Conservation (phyloP, 2,888 invertebrate genomes). For the Synergus umbraculus region DNA sequence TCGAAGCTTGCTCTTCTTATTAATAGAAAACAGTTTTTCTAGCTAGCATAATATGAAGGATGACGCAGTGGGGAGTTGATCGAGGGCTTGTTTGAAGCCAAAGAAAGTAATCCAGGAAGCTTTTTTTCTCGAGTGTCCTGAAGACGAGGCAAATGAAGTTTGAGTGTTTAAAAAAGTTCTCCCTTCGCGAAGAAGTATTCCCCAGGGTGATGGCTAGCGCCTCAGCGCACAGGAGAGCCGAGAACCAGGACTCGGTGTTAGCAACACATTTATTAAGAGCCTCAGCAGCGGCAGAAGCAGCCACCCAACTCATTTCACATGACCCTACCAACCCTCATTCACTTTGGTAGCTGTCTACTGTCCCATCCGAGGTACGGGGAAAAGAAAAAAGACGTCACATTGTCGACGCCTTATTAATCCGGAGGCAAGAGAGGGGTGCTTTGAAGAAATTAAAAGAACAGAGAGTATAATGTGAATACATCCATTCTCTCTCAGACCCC, state of each 20-base stretch:
- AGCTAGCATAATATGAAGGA: too few relatives aligned
- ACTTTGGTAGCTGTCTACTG: constrained; percentile 70
- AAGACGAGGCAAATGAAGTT: constrained; percentile 55
- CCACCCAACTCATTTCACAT: constrained; percentile 56
- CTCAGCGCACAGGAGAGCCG: background rate
- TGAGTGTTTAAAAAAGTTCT: constrained; percentile 70
- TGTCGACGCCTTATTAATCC: constrained; percentile 77
- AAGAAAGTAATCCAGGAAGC: constrained; percentile 4
- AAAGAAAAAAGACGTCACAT: constrained; percentile 74
- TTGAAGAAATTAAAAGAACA: constrained; percentile 77
- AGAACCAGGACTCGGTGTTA: constrained; percentile 57
- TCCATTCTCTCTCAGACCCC: constrained; percentile 67
- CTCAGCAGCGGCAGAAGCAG: constrained; percentile 30
- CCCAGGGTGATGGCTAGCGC: constrained; percentile 63
- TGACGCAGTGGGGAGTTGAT: too few relatives aligned
- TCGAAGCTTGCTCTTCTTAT: too few relatives aligned
- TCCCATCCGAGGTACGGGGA: constrained; percentile 61
- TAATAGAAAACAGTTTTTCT: too few relatives aligned
- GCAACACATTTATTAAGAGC: constrained; percentile 73
- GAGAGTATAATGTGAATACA: constrained; percentile 76
- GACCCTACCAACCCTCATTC: constrained; percentile 67
- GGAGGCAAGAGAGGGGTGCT: constrained; percentile 66
- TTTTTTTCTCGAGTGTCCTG: constrained; percentile 10
- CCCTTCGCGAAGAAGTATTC: constrained; percentile 72
- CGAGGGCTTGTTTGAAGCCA: constrained; percentile 11